These are phyloP conservation scores for Odontamblyopus rebecca DNA, from an alignment of 2,797 vertebrate genomes.

Conservation along the genomic window DNA sequence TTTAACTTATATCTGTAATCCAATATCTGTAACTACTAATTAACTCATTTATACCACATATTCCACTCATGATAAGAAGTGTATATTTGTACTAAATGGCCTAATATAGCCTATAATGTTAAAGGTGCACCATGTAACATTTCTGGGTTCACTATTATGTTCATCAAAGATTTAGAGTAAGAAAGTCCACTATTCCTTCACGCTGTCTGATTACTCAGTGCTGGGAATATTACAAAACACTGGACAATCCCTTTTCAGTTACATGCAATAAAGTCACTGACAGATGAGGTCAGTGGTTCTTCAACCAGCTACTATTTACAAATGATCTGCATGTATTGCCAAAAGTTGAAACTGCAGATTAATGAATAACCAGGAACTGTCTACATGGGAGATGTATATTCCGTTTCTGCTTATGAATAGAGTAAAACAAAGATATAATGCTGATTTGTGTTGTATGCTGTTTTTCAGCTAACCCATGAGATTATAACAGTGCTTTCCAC, in stretches of 20 bases:
- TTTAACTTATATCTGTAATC: too few species aligned
- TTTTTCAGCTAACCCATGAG: neutral
- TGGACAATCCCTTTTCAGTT: neutral
- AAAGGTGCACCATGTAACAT: too few species aligned
- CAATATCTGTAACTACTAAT: too few species aligned
- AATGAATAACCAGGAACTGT: constrained; percentile 27
- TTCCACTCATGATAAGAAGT: too few species aligned
- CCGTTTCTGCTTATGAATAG: neutral
- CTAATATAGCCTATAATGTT: too few species aligned
- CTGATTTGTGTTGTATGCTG: neutral
- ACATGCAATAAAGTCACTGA: constrained; percentile 3
- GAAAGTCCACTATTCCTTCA: neutral
- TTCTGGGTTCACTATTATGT: neutral
- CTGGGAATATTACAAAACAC: constrained; percentile 1
- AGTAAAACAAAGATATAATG: neutral
- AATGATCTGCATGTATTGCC: constrained; percentile 13
- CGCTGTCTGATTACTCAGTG: neutral
- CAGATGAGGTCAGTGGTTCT: neutral
- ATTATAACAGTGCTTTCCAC: constrained; percentile 1
- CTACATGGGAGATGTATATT: neutral
- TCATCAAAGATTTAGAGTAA: neutral
- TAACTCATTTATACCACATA: too few species aligned
- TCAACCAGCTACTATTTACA: constrained; percentile 8
- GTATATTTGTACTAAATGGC: too few species aligned
- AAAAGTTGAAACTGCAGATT: constrained; percentile 5